Evolutionary conservation across 2,888 invertebrate genomes (phyloP), one percentile per base, ranked within the genome.

Genomic region (Unio delphinus): DNA sequence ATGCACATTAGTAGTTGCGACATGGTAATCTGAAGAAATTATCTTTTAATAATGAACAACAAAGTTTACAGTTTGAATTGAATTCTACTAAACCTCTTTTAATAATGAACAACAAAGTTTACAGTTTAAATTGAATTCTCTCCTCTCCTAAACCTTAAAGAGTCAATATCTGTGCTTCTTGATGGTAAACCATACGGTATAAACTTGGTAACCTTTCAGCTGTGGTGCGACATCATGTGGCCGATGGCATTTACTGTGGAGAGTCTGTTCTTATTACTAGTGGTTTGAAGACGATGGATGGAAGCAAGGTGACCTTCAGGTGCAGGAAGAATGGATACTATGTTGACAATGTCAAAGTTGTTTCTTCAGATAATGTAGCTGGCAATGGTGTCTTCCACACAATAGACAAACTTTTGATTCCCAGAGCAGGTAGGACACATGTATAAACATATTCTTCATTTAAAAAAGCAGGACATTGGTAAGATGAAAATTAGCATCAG

Each of bases 301-400:
- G 88, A 1, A 85, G 88, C 20, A 85, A 85, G 45, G 80, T 91
- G 54, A 84, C 84, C 57, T 87, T 92, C 70, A 86, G 89, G 65
- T 92, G 91, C 80, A 91, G 91, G 74, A 83, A 86, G 28, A 86
- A 87, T 55, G 91, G 91, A 1, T 86, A 90, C 57, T 89, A 84
- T 58, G 88, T 91, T 6, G 90, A 90, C 64, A 87, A 86, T 20
- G 88, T 89, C 56, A 85, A 88, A 57, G 79, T 91, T 18, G 80
- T 88, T 2, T 86, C 88, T 3, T 88, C 89, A 54, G 89, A 90
- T 77, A 87, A 90, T 20, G 76, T 91, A 55, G 90, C 90, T 8
- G 83, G 85, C 57, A 92, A 92, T 78, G 92, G 92, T 1, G 88
- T 91, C n/a, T 87, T 92, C 17, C 91, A 91, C 78, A 87, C 90